Conservation (phyloP, 2,888 invertebrate genomes). For the Spialia ferax region DNA sequence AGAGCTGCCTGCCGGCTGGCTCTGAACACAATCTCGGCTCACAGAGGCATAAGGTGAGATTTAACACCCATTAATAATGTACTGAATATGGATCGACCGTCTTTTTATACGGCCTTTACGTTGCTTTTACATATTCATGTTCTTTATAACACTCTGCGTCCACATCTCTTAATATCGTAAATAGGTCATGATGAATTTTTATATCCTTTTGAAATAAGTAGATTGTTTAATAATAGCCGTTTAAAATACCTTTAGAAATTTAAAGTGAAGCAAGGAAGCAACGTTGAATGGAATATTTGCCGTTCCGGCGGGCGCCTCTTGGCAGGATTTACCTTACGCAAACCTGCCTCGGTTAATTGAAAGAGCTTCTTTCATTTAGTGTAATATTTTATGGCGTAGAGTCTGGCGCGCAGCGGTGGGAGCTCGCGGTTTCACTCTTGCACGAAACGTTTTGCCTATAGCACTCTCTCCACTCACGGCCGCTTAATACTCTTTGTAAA, state of each 20-base stretch:
- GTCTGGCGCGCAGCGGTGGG: constrained; percentile 66
- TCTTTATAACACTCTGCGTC: constrained; percentile 30
- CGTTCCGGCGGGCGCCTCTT: constrained; percentile 66
- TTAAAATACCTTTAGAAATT: constrained; percentile 40
- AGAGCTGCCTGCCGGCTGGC: constrained; percentile 61
- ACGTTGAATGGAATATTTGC: constrained; percentile 60
- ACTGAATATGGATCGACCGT: constrained; percentile 66
- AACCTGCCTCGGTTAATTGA: constrained; percentile 82
- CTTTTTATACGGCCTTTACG: constrained; percentile 43
- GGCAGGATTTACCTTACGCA: constrained; percentile 75
- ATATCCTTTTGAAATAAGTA: constrained; percentile 18
- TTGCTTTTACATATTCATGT: constrained; percentile 38
- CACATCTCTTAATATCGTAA: constrained; percentile 13
- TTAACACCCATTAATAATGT: constrained; percentile 72
- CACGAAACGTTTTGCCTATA: constrained; percentile 63
- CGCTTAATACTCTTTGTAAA: constrained; percentile 58
- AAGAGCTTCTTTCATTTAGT: constrained; percentile 82
- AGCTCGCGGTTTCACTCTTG: constrained; percentile 66
- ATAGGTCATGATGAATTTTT: constrained; percentile 12
- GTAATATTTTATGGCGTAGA: constrained; percentile 79
- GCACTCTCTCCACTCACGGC: constrained; percentile 59
- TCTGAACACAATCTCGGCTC: constrained; percentile 62
- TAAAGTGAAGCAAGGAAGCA: constrained; percentile 52
- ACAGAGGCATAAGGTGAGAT: constrained; percentile 55
- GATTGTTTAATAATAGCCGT: constrained; percentile 34